These are phyloP conservation scores for Melanerpes aurifrons DNA, from an alignment of 2,113 vertebrate species.

Conservation along the genomic window DNA sequence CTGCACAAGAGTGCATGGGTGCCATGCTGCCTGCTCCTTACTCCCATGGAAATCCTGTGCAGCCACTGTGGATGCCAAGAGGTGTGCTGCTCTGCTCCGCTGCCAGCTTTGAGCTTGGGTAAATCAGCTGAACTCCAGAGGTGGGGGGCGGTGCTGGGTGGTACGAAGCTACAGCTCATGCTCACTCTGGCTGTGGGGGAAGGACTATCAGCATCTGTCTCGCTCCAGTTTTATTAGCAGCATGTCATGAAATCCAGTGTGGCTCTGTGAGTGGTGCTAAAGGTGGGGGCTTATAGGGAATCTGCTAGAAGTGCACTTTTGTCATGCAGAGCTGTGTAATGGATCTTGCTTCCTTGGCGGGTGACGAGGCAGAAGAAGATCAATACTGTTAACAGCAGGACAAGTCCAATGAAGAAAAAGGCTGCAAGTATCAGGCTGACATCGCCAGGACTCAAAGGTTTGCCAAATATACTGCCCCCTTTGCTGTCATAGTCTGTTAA, in stretches of 20 bases:
- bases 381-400: slow-evolving; percentile 53
- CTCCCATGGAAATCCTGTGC: background rate
- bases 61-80: background rate
- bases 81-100: background rate
- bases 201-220: background rate
- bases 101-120: background rate
- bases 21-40: background rate
- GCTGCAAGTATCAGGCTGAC: slow-evolving; percentile 63
- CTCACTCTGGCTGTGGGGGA: background rate
- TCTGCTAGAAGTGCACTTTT: slow-evolving; percentile 69
- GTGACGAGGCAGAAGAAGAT: slow-evolving; percentile 31
- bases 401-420: slow-evolving; percentile 66
- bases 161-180: background rate
- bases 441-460: slow-evolving; percentile 62
- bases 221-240: slow-evolving; percentile 4
- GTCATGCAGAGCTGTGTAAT: slow-evolving; percentile 60
- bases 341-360: slow-evolving; percentile 42
- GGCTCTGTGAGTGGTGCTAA: background rate
- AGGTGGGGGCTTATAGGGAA: slow-evolving; percentile 36
- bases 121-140: background rate
- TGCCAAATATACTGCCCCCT: slow-evolving; percentile 64
- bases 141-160: background rate
- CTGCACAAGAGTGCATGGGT: background rate
- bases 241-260: background rate
- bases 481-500: slow-evolving; percentile 54